These are phyloP conservation scores for Listronotus bonariensis DNA, from an alignment of 1,140 invertebrate genomes.

Conservation along the genomic window DNA sequence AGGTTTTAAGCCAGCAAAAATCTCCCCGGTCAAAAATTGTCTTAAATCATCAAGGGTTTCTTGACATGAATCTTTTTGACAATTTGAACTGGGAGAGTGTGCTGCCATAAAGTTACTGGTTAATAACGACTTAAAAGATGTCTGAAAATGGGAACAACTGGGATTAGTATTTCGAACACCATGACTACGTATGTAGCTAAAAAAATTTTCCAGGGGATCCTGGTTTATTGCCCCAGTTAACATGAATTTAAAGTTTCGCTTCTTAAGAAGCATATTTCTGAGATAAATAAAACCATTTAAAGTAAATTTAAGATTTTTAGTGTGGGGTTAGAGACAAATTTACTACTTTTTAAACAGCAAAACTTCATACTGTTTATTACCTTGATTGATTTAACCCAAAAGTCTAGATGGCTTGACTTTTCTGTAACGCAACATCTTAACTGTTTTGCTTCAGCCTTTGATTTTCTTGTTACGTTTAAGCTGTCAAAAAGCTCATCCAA, in stretches of 20 bases:
- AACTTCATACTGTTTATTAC: conserved; percentile 16
- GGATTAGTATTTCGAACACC: conserved; percentile 35
- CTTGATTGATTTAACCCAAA: conserved; percentile 11
- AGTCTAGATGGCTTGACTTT: conserved; percentile 7
- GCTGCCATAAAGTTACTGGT: conserved; percentile 29
- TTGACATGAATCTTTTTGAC: conserved; percentile 19
- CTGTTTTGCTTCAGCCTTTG: not conserved
- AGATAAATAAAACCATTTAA: conserved; percentile 27
- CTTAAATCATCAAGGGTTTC: too few relatives aligned
- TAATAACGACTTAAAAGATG: conserved; percentile 31
- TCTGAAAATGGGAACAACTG: conserved; percentile 11
- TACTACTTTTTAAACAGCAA: conserved; percentile 3
- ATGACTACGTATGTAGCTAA: conserved; percentile 32
- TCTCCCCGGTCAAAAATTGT: too few relatives aligned
- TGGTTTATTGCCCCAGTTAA: conserved; percentile 34
- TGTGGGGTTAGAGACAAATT: conserved; percentile 17
- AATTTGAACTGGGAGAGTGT: conserved; percentile 32
- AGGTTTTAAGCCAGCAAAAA: too few relatives aligned
- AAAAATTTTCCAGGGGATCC: conserved; percentile 41
- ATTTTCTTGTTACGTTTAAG: conserved; percentile 12
- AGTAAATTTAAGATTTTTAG: conserved; percentile 32
- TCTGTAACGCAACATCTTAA: conserved; percentile 10
- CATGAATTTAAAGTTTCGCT: conserved; percentile 21
- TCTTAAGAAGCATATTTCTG: conserved; percentile 20
- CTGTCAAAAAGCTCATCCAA: conserved; percentile 23